Evolutionary conservation across 2,888 invertebrate species (phyloP).

Genomic region (Iselma pallidipennis): DNA sequence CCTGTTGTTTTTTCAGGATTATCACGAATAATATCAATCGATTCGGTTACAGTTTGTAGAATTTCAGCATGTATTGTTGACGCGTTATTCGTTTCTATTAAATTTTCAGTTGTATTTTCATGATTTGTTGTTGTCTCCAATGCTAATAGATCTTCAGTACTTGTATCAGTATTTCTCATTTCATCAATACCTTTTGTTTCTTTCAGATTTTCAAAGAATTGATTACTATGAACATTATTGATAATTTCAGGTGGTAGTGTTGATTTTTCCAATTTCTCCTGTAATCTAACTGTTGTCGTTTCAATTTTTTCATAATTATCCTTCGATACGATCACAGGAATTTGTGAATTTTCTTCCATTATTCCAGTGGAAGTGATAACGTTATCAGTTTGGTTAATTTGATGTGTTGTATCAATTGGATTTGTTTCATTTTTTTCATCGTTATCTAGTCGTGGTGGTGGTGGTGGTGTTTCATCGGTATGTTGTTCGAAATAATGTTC

Average conservation of each 20-base stretch:
- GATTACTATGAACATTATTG: slow-evolving; percentile 50
- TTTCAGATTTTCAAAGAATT: slow-evolving; percentile 37
- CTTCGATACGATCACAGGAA: background rate
- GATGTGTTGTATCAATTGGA: slow-evolving; percentile 41
- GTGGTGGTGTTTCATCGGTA: slow-evolving; percentile 47
- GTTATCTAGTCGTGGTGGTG: slow-evolving; percentile 58
- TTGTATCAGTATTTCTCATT: slow-evolving; percentile 28
- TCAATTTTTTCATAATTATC: slow-evolving; percentile 2
- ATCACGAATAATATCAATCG: slow-evolving; percentile 28
- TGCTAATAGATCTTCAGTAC: slow-evolving; percentile 52
- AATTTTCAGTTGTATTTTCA: slow-evolving; percentile 17
- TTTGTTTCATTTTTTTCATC: slow-evolving; percentile 59
- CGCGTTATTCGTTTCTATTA: background rate
- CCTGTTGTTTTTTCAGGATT: slow-evolving; percentile 14
- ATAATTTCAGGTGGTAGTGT: slow-evolving; percentile 44
- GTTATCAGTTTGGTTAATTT: slow-evolving; percentile 28
- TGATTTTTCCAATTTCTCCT: background rate
- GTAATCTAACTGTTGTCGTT: slow-evolving; percentile 2
- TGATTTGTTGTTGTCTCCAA: slow-evolving; percentile 51
- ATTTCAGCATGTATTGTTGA: slow-evolving; percentile 42
- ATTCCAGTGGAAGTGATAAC: slow-evolving; percentile 2
- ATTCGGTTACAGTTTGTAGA: slow-evolving; percentile 41
- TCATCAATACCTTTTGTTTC: background rate
- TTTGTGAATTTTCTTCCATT: background rate
- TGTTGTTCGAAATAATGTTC: slow-evolving; percentile 40